Evolutionary conservation across 2,797 vertebrate species (phyloP), one percentile per base, ranked within the genome.

Genomic region (Cetoscarus ocellatus): DNA sequence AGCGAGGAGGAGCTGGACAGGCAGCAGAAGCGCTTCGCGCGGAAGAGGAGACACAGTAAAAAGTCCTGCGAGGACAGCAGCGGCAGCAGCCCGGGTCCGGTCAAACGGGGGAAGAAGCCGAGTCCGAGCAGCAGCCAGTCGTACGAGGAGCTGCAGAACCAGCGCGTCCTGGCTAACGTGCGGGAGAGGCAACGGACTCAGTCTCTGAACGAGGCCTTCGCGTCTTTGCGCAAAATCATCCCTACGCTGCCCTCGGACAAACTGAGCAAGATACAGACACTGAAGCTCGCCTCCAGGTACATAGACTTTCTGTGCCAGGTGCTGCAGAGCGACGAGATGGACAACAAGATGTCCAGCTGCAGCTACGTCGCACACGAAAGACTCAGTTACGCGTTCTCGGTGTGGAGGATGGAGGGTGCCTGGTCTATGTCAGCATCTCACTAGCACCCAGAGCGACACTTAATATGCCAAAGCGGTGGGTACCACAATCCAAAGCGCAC

Each of bases 281-380:
- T 96, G 78, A 96, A 96, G 77, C 92, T 96, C 70, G 95, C 95
- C n/a, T 94, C 95, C 68, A 88, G 95, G 34, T 96, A 96, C 92
- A 96, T 96, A 40, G 95, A 96, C 40, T 96, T 96, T 15, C 94
- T 96, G 65, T 96, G 88, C 69, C 95, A 96, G 93, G 95, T 96
- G 88, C 91, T 96, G 85, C 95, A 96, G 87, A 96, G 95, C 87
- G 95, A 96, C 89, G 95, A 96, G 91, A 96, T 96, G 95, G 95
- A 96, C 93, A 92, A 80, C 89, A 96, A 96, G 93, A 95, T 95
- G 95, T 94, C 94, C 84, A 96, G 95, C 91, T 96, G 95, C 88
- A 96, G 95, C 88, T 95, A 96, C 87, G 95, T 96, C 17, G 95
- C 95, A 86, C 95, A 96, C 91, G 95, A 96, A 77, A 93, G 94